These are phyloP conservation scores for Xyliphius kryptos DNA, from an alignment of 2,113 vertebrate species.

Conservation along the genomic window DNA sequence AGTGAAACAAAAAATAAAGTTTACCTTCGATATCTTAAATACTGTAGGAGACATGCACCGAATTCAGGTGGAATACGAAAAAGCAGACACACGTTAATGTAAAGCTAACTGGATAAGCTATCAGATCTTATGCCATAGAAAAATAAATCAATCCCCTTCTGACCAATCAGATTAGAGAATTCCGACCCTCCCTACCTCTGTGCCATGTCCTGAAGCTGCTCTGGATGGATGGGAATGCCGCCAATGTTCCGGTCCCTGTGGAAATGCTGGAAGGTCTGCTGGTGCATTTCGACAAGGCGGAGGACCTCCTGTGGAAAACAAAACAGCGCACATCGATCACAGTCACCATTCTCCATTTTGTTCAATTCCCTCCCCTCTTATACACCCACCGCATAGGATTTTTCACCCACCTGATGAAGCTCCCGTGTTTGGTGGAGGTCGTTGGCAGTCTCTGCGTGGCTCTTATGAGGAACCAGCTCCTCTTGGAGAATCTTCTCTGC, in stretches of 20 bases:
- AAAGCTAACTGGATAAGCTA: too few relatives aligned
- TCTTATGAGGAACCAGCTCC: constrained; percentile 78
- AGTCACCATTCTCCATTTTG: neutral
- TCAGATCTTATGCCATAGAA: too few relatives aligned
- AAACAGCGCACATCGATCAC: neutral
- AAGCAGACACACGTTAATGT: too few relatives aligned
- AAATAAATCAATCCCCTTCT: too few relatives aligned
- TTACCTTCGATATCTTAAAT: too few relatives aligned
- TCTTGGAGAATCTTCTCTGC: constrained; percentile 84
- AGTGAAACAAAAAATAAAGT: too few relatives aligned
- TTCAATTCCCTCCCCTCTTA: too few relatives aligned
- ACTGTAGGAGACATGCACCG: too few relatives aligned
- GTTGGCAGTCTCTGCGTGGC: constrained; percentile 86
- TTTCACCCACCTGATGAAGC: constrained; percentile 77
- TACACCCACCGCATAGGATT: neutral
- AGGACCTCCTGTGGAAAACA: constrained; percentile 76
- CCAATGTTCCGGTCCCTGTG: constrained; percentile 82
- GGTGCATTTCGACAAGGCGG: constrained; percentile 81
- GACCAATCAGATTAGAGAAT: too few relatives aligned
- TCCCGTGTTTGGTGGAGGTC: constrained; percentile 80
- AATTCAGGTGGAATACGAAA: too few relatives aligned
- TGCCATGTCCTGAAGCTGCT: constrained; percentile 95
- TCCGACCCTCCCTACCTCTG: constrained; percentile 75
- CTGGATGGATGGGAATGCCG: constrained; percentile 80
- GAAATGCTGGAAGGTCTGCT: constrained; percentile 85